Evolutionary conservation across 1,140 invertebrate species (phyloP).

Genomic region (Penaeus vannamei): DNA sequence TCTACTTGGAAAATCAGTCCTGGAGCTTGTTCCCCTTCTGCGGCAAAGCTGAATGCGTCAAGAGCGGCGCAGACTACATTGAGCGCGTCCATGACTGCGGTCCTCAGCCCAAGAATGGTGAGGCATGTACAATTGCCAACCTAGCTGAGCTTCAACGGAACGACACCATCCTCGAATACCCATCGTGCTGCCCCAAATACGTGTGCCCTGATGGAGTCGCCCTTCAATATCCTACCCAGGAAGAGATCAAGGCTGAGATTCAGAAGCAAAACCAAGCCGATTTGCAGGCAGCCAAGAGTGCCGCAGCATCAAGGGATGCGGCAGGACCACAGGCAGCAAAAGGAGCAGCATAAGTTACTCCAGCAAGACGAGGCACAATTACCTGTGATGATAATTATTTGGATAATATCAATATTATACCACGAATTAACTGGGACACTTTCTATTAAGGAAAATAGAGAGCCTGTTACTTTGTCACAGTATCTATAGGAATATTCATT

Average conservation of each 20-base stretch:
- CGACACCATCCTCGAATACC: slow-evolving; percentile 80
- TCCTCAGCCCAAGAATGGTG: slow-evolving; percentile 85
- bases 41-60: slow-evolving; percentile 86
- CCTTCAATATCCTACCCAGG: slow-evolving; percentile 77
- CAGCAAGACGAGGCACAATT: too few relatives aligned
- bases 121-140: slow-evolving; percentile 87
- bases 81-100: slow-evolving; percentile 90
- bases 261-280: slow-evolving; percentile 25
- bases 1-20: slow-evolving; percentile 84
- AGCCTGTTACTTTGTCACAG: too few relatives aligned
- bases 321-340: not conserved
- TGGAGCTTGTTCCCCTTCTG: slow-evolving; percentile 91
- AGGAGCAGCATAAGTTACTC: not conserved
- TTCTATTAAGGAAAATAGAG: too few relatives aligned
- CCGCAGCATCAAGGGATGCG: slow-evolving; percentile 10
- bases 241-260: slow-evolving; percentile 39
- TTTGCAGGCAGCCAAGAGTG: slow-evolving; percentile 3
- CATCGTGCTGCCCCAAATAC: slow-evolving; percentile 85
- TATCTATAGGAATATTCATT: too few relatives aligned
- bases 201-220: slow-evolving; percentile 86
- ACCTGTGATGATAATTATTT: too few relatives aligned
- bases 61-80: slow-evolving; percentile 76
- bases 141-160: slow-evolving; percentile 85
- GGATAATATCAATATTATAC: too few relatives aligned
- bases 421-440: too few relatives aligned